Percentiles rank a stretch among this genome's conserved stretches.
phyloP scores from a whole-genome alignment of 2,888 invertebrate species.

The Rhogogaster chlorosoma region DNA sequence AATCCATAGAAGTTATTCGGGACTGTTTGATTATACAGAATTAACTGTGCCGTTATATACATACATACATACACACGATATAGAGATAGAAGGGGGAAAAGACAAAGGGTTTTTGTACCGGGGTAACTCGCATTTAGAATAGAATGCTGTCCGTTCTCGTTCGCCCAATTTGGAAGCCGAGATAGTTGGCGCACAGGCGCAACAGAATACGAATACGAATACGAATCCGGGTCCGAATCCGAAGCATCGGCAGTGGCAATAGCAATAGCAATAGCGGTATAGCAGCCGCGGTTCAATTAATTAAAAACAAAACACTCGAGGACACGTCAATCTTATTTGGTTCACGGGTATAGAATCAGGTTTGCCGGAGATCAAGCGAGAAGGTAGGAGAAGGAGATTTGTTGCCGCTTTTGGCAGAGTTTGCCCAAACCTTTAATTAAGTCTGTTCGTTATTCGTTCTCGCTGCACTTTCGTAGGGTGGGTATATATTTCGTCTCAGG shows the following conservation, averaged over 20 bases:
- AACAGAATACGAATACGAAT: background rate
- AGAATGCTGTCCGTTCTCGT: conserved; percentile 68
- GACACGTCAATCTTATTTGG: conserved; percentile 74
- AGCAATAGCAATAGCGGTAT: conserved; percentile 44
- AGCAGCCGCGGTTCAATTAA: conserved; percentile 71
- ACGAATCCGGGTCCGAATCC: background rate
- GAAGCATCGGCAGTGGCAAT: background rate
- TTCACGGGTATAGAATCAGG: conserved; percentile 54
- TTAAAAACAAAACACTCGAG: conserved; percentile 73
- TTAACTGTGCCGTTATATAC: background rate
- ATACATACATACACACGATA: no score
- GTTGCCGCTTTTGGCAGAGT: conserved; percentile 63
- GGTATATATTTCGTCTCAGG: background rate
- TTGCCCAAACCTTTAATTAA: conserved; percentile 72
- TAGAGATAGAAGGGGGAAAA: conserved; percentile 50
- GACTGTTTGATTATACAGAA: conserved; percentile 35
- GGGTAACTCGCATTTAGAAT: conserved; percentile 63
- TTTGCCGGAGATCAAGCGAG: conserved; percentile 29
- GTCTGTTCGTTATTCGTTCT: conserved; percentile 67
- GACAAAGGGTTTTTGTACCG: conserved; percentile 67
- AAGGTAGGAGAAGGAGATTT: conserved; percentile 67
- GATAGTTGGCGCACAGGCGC: background rate
- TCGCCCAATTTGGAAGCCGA: conserved; percentile 70
- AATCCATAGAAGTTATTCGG: background rate
- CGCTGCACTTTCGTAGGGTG: background rate